Base-by-base conservation (phyloP, 2,888 invertebrate genomes). In the Napeogenes sylphis region DNA sequence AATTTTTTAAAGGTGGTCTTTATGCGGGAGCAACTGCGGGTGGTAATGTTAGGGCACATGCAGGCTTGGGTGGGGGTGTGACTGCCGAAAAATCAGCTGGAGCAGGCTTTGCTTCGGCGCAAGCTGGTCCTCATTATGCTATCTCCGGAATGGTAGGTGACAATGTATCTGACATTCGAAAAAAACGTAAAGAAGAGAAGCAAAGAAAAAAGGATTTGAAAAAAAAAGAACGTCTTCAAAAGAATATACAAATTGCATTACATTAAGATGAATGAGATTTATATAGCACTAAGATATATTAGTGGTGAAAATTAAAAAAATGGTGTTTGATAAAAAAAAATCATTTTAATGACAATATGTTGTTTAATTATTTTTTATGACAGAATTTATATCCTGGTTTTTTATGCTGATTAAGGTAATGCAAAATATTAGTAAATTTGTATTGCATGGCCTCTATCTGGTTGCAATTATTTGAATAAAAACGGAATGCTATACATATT, bases 1-100 rank as follows among this genome's bases (percentile, higher is more conserved):
- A 51, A 45, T 55, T 56, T 21, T 62, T 63, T 64, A 64, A 70
- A 81, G 93, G 93, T 62, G 91, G 91, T 21, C 75, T 93, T 0
- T 93, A 86, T 63, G 93, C 93, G 53, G 92, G 91, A 45, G 93
- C 93, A 2, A 92, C 92, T 2, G 91, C 92, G 45, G 92, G 92
- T 8, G 91, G 90, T n/a, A 89, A 89, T 57, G 80, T 92, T 2
- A 83, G 82, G 14, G 92, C 92, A 0, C 79, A 82, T 33, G 90
- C 92, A 2, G 92, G 92, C 13, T 79, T 92, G 1, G 87, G 81
- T 10, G 93, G 93, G n/a, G 77, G 76, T 35, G 79, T 91, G 0
- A 76, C 73, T 4, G 87, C 78, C 10, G 83, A 79, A 13, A 82
- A 80, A 13, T 77, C 88, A 59, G 75, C 76, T 8, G 91, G 90